A percentile compares a stretch with the other conserved stretches of the same genome.
These are phyloP conservation scores for Chrysopilus asiliformis DNA, from an alignment of 2,888 invertebrate genomes.

Conservation along the genomic window DNA sequence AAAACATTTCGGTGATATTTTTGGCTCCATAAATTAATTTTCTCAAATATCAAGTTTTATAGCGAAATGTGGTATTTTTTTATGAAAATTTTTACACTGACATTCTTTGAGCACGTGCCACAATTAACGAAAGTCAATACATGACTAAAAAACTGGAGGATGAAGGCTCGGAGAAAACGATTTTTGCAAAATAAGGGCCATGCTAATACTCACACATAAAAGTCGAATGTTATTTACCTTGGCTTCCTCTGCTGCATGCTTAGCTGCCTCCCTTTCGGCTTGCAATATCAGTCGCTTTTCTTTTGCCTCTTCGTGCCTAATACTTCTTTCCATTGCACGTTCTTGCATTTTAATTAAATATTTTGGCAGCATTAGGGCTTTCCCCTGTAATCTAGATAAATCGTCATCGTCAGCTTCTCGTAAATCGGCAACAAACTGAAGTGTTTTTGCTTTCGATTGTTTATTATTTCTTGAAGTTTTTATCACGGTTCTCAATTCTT, in stretches of 20 bases:
- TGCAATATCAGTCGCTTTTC: conserved; percentile 26
- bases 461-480: conserved; percentile 44
- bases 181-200: no score
- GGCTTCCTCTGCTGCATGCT: conserved; percentile 34
- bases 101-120: no score
- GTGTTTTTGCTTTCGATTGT: conserved; percentile 36
- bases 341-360: conserved; percentile 61
- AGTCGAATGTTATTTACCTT: conserved; percentile 21
- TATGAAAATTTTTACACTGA: no score
- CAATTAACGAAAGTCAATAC: no score
- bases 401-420: conserved; percentile 30
- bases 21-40: no score
- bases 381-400: conserved; percentile 26
- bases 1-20: no score
- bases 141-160: no score
- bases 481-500: conserved; percentile 42
- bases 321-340: conserved; percentile 49
- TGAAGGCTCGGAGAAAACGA: no score
- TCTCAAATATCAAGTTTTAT: no score
- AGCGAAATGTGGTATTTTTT: no score
- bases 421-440: conserved; percentile 30
- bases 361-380: conserved; percentile 42
- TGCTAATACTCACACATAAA: no score
- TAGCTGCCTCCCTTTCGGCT: conserved; percentile 33
- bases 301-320: conserved; percentile 31